Conservation (phyloP, 2,888 invertebrate species). For the Venustoraphidia nigricollis region DNA sequence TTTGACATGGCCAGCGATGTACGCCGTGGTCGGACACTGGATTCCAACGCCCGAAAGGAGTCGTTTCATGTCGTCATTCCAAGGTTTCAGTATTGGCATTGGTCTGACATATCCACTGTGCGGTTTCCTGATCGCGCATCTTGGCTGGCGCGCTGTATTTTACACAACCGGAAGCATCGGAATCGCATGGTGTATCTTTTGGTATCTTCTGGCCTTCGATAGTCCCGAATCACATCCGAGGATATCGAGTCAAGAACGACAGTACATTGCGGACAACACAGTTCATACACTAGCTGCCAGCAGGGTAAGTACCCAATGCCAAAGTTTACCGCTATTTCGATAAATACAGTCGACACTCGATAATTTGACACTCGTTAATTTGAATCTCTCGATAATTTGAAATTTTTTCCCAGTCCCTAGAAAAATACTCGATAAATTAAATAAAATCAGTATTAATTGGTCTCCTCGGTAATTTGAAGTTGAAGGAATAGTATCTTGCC, state of each 20-base stretch:
- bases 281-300: constrained; percentile 31
- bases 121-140: constrained; percentile 49
- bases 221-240: constrained; percentile 51
- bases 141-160: constrained; percentile 52
- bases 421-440: no score
- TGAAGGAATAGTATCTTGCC: no score
- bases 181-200: constrained; percentile 46
- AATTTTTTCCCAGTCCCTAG: no score
- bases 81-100: constrained; percentile 61
- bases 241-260: constrained; percentile 44
- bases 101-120: constrained; percentile 55
- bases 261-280: constrained; percentile 45
- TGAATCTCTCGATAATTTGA: no score
- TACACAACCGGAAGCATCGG: constrained; percentile 53
- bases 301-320: constrained; percentile 20
- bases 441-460: no score
- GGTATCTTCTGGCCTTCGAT: constrained; percentile 53
- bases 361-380: no score
- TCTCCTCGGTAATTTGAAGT: no score
- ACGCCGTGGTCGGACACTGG: constrained; percentile 56
- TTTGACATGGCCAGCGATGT: constrained; percentile 62
- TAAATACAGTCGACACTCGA: no score
- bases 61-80: constrained; percentile 60
- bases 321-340: no score
- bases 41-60: constrained; percentile 55